phyloP scores from a whole-genome alignment of 2,113 vertebrate species.

The Sakesphorus luctuosus region DNA sequence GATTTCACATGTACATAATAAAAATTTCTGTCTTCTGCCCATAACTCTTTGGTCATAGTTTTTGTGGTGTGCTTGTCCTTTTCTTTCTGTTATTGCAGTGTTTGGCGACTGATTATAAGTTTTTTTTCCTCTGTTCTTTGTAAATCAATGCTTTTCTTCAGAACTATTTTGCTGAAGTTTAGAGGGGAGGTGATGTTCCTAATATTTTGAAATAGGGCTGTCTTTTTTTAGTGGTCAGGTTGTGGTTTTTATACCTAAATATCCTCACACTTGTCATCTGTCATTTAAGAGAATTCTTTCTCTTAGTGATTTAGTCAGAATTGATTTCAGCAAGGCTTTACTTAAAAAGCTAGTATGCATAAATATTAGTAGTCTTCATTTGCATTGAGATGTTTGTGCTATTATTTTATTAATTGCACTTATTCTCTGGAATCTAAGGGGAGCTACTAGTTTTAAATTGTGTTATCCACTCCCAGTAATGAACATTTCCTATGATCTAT shows the following conservation, averaged over 20 bases:
- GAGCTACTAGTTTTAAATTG: neutral
- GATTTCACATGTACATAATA: neutral
- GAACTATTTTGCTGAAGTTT: neutral
- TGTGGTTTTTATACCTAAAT: neutral
- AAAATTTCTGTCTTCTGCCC: neutral
- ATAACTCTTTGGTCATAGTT: neutral
- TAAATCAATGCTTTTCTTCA: neutral
- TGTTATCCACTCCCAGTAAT: fast-evolving
- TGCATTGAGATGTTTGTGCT: neutral
- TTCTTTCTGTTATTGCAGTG: neutral
- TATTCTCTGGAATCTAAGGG: neutral
- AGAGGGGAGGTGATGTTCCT: neutral
- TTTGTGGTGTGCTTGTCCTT: neutral
- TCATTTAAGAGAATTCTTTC: neutral
- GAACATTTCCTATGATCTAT: neutral
- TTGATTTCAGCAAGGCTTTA: neutral
- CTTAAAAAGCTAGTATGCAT: neutral
- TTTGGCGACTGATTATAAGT: neutral
- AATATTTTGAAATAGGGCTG: neutral
- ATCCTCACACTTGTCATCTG: neutral
- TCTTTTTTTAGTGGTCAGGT: neutral
- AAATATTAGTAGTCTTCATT: neutral
- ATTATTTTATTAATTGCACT: neutral
- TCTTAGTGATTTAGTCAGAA: neutral
- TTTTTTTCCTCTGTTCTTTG: neutral